These are phyloP conservation scores for Hirtodrosophila alboralis DNA, from an alignment of 2,888 invertebrate species.

Conservation along the genomic window DNA sequence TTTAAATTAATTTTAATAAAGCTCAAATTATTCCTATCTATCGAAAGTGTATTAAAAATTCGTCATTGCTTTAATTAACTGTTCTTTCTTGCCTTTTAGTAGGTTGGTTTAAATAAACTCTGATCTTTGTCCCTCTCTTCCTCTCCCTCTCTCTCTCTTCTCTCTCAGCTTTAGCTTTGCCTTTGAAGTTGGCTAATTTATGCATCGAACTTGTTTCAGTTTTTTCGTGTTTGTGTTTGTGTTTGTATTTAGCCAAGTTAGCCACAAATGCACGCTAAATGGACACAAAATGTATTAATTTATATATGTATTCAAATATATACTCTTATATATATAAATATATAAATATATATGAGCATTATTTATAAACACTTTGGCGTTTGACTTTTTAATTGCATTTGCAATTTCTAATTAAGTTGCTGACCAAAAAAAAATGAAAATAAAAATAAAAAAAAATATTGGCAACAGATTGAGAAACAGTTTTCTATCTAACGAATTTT, in stretches of 20 bases:
- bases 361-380: slow-evolving; percentile 55
- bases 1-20: too few species aligned
- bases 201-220: slow-evolving; percentile 82
- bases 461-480: slow-evolving; percentile 58
- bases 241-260: slow-evolving; percentile 3
- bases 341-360: slow-evolving; percentile 23
- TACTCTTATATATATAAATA: slow-evolving; percentile 8
- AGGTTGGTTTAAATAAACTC: slow-evolving; percentile 47
- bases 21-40: too few species aligned
- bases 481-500: too few species aligned
- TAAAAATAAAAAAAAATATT: slow-evolving; percentile 38
- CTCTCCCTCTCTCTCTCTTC: slow-evolving; percentile 14
- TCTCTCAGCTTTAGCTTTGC: slow-evolving; percentile 41
- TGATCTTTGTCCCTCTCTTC: slow-evolving; percentile 38
- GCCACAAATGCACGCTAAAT: background rate
- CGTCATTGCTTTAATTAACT: slow-evolving; percentile 1
- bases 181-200: slow-evolving; percentile 73
- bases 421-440: slow-evolving; percentile 50
- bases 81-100: slow-evolving; percentile 26
- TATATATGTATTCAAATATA: slow-evolving; percentile 12
- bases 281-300: too few species aligned
- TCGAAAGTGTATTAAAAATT: slow-evolving; percentile 17
- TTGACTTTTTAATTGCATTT: slow-evolving; percentile 70
- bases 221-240: too few species aligned
- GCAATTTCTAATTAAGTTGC: slow-evolving; percentile 76